Evolutionary conservation across 1,140 invertebrate genomes (phyloP).

Genomic region (Pachyrhynchus sulphureomaculatus): DNA sequence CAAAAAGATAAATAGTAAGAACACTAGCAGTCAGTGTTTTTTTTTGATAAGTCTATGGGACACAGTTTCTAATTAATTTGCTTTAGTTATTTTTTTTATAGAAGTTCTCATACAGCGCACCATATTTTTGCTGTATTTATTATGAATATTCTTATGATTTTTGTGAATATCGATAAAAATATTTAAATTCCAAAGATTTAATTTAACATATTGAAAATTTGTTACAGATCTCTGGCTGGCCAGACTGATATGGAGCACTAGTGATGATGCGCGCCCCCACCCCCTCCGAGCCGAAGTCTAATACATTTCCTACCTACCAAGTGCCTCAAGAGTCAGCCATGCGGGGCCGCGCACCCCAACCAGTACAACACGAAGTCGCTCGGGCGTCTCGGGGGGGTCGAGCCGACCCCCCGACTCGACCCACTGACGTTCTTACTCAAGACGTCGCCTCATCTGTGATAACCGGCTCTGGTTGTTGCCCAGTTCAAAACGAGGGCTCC

Average conservation of each 20-base stretch:
- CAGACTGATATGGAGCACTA: conserved; percentile 54
- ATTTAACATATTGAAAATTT: too few relatives aligned
- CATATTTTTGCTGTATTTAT: too few relatives aligned
- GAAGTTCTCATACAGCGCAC: too few relatives aligned
- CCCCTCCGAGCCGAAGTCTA: conserved; percentile 52
- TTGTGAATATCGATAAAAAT: too few relatives aligned
- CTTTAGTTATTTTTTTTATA: too few relatives aligned
- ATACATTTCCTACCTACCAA: conserved; percentile 54
- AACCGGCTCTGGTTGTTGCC: conserved; percentile 65
- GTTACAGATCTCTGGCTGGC: conserved; percentile 53
- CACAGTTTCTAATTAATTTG: too few relatives aligned
- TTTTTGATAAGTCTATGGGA: too few relatives aligned
- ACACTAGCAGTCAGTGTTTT: too few relatives aligned
- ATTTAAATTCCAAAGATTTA: too few relatives aligned
- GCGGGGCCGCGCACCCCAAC: conserved; percentile 51
- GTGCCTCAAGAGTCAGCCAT: conserved; percentile 54
- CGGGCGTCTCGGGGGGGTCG: conserved; percentile 51
- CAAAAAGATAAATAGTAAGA: too few relatives aligned
- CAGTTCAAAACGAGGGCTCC: conserved; percentile 39
- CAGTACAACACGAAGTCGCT: conserved; percentile 49
- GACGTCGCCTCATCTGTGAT: conserved; percentile 65
- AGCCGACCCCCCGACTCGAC: conserved; percentile 52
- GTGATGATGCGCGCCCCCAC: conserved; percentile 51
- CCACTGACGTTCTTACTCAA: conserved; percentile 46
- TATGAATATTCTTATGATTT: too few relatives aligned